phyloP scores from a whole-genome alignment of 2,797 vertebrate genomes.

The Poecilia wingei region DNA sequence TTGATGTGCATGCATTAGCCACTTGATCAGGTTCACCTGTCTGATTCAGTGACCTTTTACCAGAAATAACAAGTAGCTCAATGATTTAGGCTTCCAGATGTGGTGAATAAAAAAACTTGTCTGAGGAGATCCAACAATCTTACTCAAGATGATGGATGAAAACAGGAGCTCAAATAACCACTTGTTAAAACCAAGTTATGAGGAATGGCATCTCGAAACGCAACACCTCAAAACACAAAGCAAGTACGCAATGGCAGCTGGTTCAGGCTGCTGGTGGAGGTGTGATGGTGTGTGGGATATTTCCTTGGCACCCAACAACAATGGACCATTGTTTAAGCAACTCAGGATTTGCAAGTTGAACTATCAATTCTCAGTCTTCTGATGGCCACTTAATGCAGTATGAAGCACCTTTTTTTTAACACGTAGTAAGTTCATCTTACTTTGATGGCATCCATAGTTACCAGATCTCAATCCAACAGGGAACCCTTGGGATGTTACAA shows the following conservation, averaged over 20 bases:
- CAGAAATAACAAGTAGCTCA: background rate
- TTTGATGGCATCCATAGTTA: background rate
- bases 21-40: background rate
- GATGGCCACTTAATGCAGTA: background rate
- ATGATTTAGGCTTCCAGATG: background rate
- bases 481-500: background rate
- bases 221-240: background rate
- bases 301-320: background rate
- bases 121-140: background rate
- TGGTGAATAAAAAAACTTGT: background rate
- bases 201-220: background rate
- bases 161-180: background rate
- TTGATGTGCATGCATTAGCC: background rate
- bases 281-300: background rate
- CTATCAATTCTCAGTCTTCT: background rate
- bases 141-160: background rate
- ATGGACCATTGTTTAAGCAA: background rate
- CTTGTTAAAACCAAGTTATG: background rate
- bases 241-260: background rate
- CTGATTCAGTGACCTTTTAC: background rate
- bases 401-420: background rate
- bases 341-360: background rate
- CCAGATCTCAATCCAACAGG: background rate
- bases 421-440: background rate
- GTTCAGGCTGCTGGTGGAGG: background rate